A percentile compares a stretch with the other conserved stretches of the same genome.
Conservation (phyloP, 2,113 vertebrate species). For the human (Homo sapiens) region GRCh38 chr15:49297501-49298000, state of each 20-base stretch:
- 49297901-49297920: background rate
- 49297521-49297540: background rate
- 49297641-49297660: background rate
- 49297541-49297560: background rate
- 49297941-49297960: background rate
- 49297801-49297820: background rate
- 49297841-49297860: background rate
- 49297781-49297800: background rate
- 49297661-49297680: background rate
- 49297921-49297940: background rate
- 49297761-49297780: background rate
- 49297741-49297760: background rate
- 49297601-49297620: background rate
- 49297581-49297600: background rate
- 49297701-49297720: background rate
- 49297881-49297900: background rate
- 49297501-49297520: background rate
- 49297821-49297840: background rate
- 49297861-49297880: background rate
- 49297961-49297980: background rate
- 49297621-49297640: background rate
- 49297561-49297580: background rate
- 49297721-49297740: background rate
- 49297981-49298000: background rate
- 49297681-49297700: background rate